Conservation (phyloP, 2,113 vertebrate genomes). For the Orthochromis indermauri region DNA sequence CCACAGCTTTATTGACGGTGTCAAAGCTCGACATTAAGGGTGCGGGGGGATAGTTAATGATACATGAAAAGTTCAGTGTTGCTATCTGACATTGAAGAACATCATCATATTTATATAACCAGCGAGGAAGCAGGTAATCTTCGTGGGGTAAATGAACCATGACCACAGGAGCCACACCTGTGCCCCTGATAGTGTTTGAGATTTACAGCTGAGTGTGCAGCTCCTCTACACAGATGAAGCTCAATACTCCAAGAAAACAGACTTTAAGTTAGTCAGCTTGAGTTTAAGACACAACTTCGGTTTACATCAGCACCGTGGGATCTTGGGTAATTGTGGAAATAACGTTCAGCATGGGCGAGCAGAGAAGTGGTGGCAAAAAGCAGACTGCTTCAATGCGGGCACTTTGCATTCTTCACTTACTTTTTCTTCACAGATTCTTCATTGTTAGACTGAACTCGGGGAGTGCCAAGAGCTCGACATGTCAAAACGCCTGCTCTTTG, state of each 20-base stretch:
- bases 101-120: neutral
- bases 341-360: neutral
- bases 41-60: neutral
- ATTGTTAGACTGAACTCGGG: neutral
- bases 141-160: neutral
- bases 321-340: neutral
- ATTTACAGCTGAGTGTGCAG: neutral
- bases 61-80: neutral
- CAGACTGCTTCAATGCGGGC: neutral
- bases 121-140: rapidly evolving
- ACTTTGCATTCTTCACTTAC: constrained; percentile 1
- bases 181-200: neutral
- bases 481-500: neutral
- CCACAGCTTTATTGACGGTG: neutral
- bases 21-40: neutral
- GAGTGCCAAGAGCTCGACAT: neutral
- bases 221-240: neutral
- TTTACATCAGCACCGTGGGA: neutral
- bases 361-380: neutral
- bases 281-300: neutral
- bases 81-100: neutral
- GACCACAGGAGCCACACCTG: neutral
- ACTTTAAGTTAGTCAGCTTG: neutral
- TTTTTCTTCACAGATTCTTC: neutral
- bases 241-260: neutral